phyloP scores from a whole-genome alignment of 1,140 invertebrate genomes.

The Calosoma granatense region DNA sequence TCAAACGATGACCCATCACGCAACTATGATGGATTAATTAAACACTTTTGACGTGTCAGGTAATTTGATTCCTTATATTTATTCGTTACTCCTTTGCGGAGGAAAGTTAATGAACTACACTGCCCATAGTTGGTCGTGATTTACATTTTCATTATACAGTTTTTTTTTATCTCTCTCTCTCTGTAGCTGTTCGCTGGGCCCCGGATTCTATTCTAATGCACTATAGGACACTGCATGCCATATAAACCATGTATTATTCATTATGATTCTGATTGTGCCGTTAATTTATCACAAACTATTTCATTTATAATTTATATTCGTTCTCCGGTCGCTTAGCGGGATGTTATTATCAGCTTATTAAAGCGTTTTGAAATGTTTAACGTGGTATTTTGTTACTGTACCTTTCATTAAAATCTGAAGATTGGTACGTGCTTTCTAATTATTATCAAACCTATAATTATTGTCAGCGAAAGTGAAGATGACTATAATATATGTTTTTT shows the following conservation, averaged over 20 bases:
- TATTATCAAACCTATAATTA: too few species aligned
- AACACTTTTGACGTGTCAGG: neutral
- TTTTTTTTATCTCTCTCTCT: neutral
- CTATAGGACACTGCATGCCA: too few species aligned
- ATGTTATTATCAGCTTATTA: too few species aligned
- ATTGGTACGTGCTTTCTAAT: too few species aligned
- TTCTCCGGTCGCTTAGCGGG: too few species aligned
- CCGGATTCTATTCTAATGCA: too few species aligned
- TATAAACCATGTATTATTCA: neutral
- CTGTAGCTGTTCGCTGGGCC: neutral
- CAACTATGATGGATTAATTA: constrained; percentile 2
- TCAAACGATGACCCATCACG: neutral
- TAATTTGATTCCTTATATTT: neutral
- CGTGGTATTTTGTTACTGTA: too few species aligned
- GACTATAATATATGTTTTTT: too few species aligned
- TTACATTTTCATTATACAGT: neutral
- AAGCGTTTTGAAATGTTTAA: too few species aligned
- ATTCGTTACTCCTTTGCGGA: neutral
- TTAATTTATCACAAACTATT: neutral
- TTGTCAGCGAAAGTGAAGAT: too few species aligned
- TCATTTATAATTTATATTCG: neutral
- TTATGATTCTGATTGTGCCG: neutral
- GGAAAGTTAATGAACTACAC: neutral
- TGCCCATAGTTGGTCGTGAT: neutral
- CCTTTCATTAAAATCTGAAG: too few species aligned